Conservation (phyloP, 2,113 vertebrate genomes). For the Brachionichthys hirsutus region DNA sequence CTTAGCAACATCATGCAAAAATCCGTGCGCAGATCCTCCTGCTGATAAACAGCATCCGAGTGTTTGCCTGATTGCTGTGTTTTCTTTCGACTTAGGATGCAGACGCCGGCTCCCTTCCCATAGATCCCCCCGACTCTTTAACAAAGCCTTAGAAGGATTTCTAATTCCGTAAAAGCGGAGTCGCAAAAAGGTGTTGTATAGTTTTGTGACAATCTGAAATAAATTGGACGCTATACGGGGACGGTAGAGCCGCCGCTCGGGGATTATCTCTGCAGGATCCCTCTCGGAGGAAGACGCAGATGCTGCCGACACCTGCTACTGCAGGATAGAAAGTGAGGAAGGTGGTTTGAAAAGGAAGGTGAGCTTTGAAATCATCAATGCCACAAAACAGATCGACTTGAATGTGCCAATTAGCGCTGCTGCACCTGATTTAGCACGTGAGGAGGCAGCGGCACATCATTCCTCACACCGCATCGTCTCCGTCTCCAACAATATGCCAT, state of each 20-base stretch:
- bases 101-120: too few relatives aligned
- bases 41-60: conserved; percentile 49
- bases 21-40: conserved; percentile 38
- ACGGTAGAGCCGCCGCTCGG: background rate
- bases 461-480: background rate
- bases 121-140: too few relatives aligned
- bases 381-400: conserved; percentile 8
- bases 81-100: background rate
- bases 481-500: background rate
- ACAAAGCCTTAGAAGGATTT: background rate
- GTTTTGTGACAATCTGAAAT: conserved; percentile 6
- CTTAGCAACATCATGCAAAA: conserved; percentile 57
- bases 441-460: background rate
- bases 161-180: background rate
- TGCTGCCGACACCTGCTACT: conserved; percentile 35
- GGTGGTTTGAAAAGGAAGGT: background rate
- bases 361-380: conserved; percentile 5
- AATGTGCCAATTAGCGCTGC: background rate
- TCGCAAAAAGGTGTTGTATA: background rate
- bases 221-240: background rate
- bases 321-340: background rate
- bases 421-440: conserved; percentile 11
- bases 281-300: background rate
- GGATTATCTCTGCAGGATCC: conserved; percentile 22
- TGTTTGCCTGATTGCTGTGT: conserved; percentile 17